Percentiles rank a stretch among this genome's conserved stretches.
phyloP scores from a whole-genome alignment of 2,797 vertebrate species.

The Scarus forsteni region DNA sequence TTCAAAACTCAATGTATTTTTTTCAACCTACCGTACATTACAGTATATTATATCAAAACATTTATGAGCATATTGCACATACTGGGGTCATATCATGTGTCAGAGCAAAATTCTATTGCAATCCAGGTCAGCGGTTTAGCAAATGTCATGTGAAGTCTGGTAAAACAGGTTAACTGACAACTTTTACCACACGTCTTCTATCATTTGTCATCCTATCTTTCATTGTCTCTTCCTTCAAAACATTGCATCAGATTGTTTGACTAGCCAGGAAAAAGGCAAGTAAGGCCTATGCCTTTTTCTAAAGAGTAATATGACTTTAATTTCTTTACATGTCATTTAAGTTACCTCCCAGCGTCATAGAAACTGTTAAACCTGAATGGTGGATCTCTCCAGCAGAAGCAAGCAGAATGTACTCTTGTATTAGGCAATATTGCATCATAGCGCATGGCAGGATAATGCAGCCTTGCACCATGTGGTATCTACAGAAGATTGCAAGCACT shows the following conservation, averaged over 20 bases:
- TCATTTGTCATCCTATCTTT: not conserved
- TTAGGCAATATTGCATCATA: constrained; percentile 68
- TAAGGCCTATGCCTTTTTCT: not conserved
- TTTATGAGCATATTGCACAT: no score
- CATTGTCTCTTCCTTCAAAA: no score
- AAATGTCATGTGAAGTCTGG: not conserved
- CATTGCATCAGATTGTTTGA: not conserved
- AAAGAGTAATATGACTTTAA: not conserved
- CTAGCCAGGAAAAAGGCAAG: not conserved
- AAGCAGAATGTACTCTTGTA: constrained; percentile 11
- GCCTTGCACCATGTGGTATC: constrained; percentile 66
- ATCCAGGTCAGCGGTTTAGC: not conserved
- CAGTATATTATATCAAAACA: no score
- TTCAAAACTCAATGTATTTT: no score
- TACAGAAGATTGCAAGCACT: constrained; percentile 43
- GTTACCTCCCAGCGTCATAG: constrained; percentile 29
- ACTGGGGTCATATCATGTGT: no score
- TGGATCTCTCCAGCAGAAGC: constrained; percentile 2
- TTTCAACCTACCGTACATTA: no score
- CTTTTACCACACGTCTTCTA: not conserved
- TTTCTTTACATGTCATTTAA: constrained; percentile 2
- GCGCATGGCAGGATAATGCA: constrained; percentile 55
- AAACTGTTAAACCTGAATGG: not conserved
- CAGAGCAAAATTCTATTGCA: no score
- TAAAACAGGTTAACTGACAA: not conserved